Percentiles rank a stretch among this genome's conserved stretches.
Conservation (phyloP, 2,888 invertebrate genomes). For the Drosophila diplacantha region DNA sequence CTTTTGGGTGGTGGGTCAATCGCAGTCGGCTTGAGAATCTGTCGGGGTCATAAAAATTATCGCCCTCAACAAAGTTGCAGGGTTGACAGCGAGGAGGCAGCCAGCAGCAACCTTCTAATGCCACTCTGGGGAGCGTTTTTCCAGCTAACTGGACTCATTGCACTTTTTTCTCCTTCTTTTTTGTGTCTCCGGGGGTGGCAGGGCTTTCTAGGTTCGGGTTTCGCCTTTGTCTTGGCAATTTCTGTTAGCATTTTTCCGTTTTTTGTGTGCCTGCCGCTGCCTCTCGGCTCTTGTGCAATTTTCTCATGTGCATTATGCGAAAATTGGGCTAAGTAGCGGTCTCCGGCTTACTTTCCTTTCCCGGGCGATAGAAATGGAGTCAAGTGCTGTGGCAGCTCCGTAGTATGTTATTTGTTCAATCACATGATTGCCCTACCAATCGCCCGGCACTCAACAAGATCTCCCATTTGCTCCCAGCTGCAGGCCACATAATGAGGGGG, state of each 20-base stretch:
- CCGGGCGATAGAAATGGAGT: conserved; percentile 58
- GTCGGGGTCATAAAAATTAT: conserved; percentile 68
- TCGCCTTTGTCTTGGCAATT: conserved; percentile 54
- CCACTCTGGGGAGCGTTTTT: conserved; percentile 66
- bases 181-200: conserved; percentile 62
- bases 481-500: conserved; percentile 30
- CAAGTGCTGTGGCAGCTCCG: conserved; percentile 54
- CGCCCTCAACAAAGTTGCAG: conserved; percentile 59
- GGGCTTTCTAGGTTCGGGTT: conserved; percentile 38
- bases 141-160: conserved; percentile 41
- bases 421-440: conserved; percentile 59
- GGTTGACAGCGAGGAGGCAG: conserved; percentile 48
- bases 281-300: conserved; percentile 39
- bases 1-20: conserved; percentile 63
- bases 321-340: conserved; percentile 68
- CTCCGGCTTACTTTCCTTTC: conserved; percentile 31
- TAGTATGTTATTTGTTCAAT: conserved; percentile 66
- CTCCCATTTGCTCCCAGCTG: conserved; percentile 44
- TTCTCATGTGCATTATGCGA: conserved; percentile 69
- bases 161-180: conserved; percentile 28
- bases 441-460: conserved; percentile 35
- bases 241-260: conserved; percentile 50
- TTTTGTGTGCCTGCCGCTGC: conserved; percentile 38
- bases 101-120: conserved; percentile 52
- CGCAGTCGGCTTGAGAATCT: conserved; percentile 55